A percentile compares a stretch with the other conserved stretches of the same genome.
Evolutionary conservation across 92 coral and sea anemone species (phyloP).

Genomic region (Porites rus): DNA sequence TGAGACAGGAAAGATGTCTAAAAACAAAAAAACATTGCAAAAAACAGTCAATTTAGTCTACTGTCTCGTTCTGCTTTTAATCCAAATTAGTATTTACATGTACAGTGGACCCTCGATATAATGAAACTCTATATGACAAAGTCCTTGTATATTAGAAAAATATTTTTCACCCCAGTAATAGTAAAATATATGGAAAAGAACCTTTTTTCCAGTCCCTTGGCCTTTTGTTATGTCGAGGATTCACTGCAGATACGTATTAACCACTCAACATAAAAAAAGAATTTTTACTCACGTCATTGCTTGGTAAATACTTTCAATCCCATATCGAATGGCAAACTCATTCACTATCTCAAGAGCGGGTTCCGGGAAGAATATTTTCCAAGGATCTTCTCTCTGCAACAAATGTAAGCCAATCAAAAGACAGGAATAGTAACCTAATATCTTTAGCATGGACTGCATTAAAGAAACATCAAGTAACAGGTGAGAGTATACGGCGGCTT

Average conservation of each 20-base stretch:
- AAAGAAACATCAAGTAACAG: no score
- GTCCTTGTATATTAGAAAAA: neutral
- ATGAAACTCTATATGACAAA: no score
- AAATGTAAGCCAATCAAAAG: neutral
- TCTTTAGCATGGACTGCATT: no score
- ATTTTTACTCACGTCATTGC: constrained; percentile 95
- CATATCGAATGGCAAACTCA: constrained; percentile 99
- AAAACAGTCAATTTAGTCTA: neutral
- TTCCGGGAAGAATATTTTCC: constrained; percentile 90
- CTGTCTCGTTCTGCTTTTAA: neutral
- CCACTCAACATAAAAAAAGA: no score
- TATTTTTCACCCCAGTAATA: neutral
- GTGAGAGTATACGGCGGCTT: constrained; percentile 22
- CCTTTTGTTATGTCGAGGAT: no score
- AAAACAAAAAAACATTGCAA: neutral
- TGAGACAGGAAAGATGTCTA: constrained; percentile 93
- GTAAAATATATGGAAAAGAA: no score
- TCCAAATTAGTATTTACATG: neutral
- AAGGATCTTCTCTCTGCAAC: constrained; percentile 85
- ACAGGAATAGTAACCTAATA: neutral
- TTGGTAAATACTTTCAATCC: constrained; percentile 96
- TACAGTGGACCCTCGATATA: no score
- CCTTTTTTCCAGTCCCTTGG: no score
- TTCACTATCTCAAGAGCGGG: constrained; percentile 93
- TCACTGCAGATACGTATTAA: no score